These are phyloP conservation scores for Catocala fraxini DNA, from an alignment of 2,888 invertebrate genomes.

Conservation along the genomic window DNA sequence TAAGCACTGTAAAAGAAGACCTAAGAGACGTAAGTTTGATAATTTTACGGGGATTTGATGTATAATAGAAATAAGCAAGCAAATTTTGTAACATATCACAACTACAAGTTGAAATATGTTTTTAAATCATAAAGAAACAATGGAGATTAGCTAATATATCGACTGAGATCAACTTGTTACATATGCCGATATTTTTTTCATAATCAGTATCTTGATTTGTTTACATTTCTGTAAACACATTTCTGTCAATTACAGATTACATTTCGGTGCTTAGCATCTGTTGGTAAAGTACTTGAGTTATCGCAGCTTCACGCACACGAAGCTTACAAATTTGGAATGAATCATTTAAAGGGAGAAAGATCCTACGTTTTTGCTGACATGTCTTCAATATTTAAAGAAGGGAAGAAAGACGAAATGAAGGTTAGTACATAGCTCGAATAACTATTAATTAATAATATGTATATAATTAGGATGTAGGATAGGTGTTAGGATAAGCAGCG, in stretches of 20 bases:
- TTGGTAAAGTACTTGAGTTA: slow-evolving; percentile 57
- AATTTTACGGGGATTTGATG: too few species aligned
- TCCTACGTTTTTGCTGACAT: slow-evolving; percentile 57
- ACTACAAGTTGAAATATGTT: too few species aligned
- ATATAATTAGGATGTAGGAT: too few species aligned
- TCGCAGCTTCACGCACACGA: slow-evolving; percentile 53
- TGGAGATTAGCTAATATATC: not conserved
- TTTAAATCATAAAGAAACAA: not conserved
- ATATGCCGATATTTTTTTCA: too few species aligned
- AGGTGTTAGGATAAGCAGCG: too few species aligned
- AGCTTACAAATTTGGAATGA: slow-evolving; percentile 57
- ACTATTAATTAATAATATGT: too few species aligned
- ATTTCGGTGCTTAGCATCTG: slow-evolving; percentile 43
- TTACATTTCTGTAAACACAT: not conserved
- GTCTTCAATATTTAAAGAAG: slow-evolving; percentile 51
- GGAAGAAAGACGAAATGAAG: slow-evolving; percentile 47
- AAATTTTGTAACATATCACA: too few species aligned
- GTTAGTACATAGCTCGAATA: slow-evolving; percentile 42
- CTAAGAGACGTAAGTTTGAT: slow-evolving; percentile 63
- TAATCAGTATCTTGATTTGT: not conserved
- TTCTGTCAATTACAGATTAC: slow-evolving; percentile 44
- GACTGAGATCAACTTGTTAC: not conserved
- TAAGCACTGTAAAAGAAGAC: slow-evolving; percentile 58
- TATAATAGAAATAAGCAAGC: too few species aligned
- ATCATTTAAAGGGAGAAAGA: slow-evolving; percentile 45